These are phyloP conservation scores for Helicolenus hilgendorfi DNA, from an alignment of 2,797 vertebrate genomes.

Conservation along the genomic window DNA sequence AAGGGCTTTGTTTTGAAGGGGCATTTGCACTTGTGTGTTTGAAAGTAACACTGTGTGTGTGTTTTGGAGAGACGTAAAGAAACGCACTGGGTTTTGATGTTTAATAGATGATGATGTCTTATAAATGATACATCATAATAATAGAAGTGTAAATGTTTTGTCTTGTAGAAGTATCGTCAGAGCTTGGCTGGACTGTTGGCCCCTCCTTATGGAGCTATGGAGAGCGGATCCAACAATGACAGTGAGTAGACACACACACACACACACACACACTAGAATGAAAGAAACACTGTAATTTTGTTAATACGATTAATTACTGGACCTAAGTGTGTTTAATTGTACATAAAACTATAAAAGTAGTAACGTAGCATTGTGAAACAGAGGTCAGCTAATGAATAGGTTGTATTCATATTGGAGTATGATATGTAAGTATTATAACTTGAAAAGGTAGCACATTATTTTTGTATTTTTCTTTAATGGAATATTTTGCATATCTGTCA, in stretches of 20 bases:
- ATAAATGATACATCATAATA: background rate
- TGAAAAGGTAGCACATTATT: background rate
- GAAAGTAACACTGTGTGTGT: background rate
- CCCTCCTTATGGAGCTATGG: slow-evolving; percentile 98
- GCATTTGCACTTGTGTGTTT: slow-evolving; percentile 29
- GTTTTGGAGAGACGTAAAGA: background rate
- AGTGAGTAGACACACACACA: slow-evolving; percentile 89
- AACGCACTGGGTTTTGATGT: background rate
- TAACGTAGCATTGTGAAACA: background rate
- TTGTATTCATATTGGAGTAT: background rate
- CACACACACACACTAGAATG: background rate
- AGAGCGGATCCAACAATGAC: slow-evolving; percentile 96
- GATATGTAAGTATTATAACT: background rate
- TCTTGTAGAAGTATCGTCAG: slow-evolving; percentile 95
- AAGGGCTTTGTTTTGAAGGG: slow-evolving; percentile 82
- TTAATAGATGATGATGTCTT: slow-evolving; percentile 4
- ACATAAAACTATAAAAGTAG: background rate
- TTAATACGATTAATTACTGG: background rate
- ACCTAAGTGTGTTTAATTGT: background rate
- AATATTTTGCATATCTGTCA: background rate
- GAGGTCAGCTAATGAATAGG: background rate
- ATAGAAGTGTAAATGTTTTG: slow-evolving; percentile 7
- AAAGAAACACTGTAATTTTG: slow-evolving; percentile 1
- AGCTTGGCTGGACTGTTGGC: slow-evolving; percentile 97
- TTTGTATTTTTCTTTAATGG: background rate